phyloP scores from a whole-genome alignment of 2,113 vertebrate species.

The Erinaceus europaeus region DNA sequence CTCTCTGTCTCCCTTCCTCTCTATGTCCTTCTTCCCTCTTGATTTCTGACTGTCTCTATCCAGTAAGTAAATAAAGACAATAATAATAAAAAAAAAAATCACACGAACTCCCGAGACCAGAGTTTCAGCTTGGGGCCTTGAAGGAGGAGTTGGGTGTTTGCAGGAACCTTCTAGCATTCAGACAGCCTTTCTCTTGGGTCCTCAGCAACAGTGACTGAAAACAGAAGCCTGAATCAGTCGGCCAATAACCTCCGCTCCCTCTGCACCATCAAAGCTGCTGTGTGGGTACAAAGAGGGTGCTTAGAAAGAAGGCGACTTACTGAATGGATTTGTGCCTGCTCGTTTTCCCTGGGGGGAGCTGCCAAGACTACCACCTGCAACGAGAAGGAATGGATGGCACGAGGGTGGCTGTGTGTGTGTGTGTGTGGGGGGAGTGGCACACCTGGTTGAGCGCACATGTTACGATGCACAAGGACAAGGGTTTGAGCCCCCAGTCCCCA shows the following conservation, averaged over 20 bases:
- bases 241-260: neutral
- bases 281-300: neutral
- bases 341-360: conserved; percentile 89
- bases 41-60: too few relatives aligned
- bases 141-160: neutral
- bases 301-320: conserved; percentile 85
- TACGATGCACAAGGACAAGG: too few relatives aligned
- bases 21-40: too few relatives aligned
- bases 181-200: neutral
- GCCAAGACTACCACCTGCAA: conserved; percentile 86
- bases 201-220: neutral
- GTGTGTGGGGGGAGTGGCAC: too few relatives aligned
- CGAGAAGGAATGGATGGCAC: conserved; percentile 61
- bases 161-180: neutral
- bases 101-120: neutral
- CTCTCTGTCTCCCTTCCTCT: too few relatives aligned
- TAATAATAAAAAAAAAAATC: too few relatives aligned
- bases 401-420: neutral
- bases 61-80: too few relatives aligned
- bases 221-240: neutral
- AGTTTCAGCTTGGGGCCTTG: neutral
- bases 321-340: conserved; percentile 92
- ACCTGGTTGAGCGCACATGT: neutral
- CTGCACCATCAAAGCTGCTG: neutral
- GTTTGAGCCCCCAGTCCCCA: neutral